phyloP scores from a whole-genome alignment of 2,888 invertebrate species.

The Tigriopus californicus region DNA sequence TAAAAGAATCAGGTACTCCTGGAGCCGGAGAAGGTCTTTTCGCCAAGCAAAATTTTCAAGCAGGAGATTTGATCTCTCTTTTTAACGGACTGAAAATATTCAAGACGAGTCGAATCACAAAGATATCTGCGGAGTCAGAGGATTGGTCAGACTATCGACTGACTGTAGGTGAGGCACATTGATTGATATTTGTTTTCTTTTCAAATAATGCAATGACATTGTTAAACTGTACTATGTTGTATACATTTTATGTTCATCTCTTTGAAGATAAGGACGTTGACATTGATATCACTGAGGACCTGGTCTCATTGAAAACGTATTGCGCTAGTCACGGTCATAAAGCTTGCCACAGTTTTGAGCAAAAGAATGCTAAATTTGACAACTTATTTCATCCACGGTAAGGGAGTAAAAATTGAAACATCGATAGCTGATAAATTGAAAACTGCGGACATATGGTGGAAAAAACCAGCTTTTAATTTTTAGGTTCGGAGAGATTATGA shows the following conservation, averaged over 20 bases:
- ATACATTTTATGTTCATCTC: no score
- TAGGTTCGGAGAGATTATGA: slow-evolving; percentile 7
- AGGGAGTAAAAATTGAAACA: background rate
- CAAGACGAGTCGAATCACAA: background rate
- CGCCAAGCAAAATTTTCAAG: background rate
- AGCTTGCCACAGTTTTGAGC: slow-evolving; percentile 6
- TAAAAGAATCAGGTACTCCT: background rate
- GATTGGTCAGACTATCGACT: slow-evolving; percentile 8
- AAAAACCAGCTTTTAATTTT: background rate
- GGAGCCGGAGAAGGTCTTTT: slow-evolving; percentile 7
- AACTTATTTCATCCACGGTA: slow-evolving; percentile 2
- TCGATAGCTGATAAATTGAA: background rate
- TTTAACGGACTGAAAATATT: background rate
- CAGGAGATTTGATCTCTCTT: background rate
- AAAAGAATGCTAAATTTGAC: slow-evolving; percentile 5
- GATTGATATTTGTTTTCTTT: background rate
- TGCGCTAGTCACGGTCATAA: slow-evolving; percentile 1
- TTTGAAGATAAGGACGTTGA: slow-evolving; percentile 1
- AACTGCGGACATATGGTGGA: background rate
- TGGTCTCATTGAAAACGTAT: background rate
- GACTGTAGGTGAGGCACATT: background rate
- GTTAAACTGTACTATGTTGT: background rate
- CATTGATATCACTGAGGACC: background rate
- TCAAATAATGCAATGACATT: background rate
- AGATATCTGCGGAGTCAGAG: background rate